These are phyloP conservation scores for Dipodomys spectabilis DNA, from an alignment of 2,113 vertebrate species.

Conservation along the genomic window DNA sequence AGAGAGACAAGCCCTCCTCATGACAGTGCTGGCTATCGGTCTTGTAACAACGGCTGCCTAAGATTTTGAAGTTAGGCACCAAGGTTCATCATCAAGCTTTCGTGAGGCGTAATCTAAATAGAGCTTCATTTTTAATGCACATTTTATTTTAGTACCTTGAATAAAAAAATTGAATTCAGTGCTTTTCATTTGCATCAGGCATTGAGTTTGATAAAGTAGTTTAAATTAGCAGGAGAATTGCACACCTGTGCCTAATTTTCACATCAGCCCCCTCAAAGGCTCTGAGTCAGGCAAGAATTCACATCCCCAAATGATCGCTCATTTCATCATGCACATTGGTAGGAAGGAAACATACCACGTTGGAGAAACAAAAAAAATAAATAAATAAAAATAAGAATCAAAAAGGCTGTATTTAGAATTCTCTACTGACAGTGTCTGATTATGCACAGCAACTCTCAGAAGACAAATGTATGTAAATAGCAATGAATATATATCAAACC, in stretches of 20 bases:
- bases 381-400: constrained; percentile 8
- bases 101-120: constrained; percentile 25
- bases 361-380: constrained; percentile 56
- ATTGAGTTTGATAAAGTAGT: constrained; percentile 75
- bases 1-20: not conserved
- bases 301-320: constrained; percentile 72
- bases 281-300: constrained; percentile 75
- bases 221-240: constrained; percentile 80
- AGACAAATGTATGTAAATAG: constrained; percentile 55
- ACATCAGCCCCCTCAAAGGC: constrained; percentile 66
- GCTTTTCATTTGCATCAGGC: constrained; percentile 74
- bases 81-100: constrained; percentile 9
- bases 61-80: no score
- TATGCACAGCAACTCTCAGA: constrained; percentile 38
- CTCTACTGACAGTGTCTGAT: constrained; percentile 31
- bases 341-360: constrained; percentile 45
- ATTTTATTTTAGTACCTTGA: constrained; percentile 63
- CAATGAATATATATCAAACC: constrained; percentile 61
- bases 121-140: constrained; percentile 52
- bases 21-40: not conserved
- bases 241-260: constrained; percentile 81
- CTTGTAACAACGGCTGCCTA: not conserved
- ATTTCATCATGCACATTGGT: constrained; percentile 58
- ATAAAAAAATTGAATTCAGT: constrained; percentile 69
- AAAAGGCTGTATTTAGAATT: constrained; percentile 57